Conservation (phyloP, 1,140 invertebrate species). For the Pogonomyrmex californicus region DNA sequence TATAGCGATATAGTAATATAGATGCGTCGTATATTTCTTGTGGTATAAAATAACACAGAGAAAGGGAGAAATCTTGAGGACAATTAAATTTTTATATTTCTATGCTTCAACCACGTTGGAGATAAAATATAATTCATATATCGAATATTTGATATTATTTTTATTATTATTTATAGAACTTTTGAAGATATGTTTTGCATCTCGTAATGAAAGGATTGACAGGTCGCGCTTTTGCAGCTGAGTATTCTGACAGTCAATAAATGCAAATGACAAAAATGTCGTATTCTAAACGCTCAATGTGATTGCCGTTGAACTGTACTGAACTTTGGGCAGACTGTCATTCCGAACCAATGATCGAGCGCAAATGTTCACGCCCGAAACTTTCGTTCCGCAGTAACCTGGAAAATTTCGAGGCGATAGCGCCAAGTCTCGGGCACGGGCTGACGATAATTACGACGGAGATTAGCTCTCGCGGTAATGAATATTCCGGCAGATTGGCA, state of each 20-base stretch:
- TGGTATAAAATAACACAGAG: not conserved
- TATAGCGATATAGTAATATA: not conserved
- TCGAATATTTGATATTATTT: not conserved
- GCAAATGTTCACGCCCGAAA: constrained; percentile 50
- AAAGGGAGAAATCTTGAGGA: not conserved
- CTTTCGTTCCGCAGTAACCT: constrained; percentile 18
- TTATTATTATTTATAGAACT: not conserved
- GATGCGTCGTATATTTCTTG: not conserved
- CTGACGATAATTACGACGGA: constrained; percentile 66
- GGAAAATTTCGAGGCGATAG: constrained; percentile 46
- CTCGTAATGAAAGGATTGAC: not conserved
- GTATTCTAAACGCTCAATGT: constrained; percentile 5
- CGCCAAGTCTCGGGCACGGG: constrained; percentile 27
- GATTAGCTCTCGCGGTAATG: constrained; percentile 72
- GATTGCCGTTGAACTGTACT: not conserved
- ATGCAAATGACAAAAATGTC: not conserved
- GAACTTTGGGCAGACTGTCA: constrained; percentile 9
- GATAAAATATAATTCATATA: not conserved
- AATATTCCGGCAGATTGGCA: constrained; percentile 73
- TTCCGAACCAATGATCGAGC: constrained; percentile 13
- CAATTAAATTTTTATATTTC: not conserved
- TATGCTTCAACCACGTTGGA: not conserved
- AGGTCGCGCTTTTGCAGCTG: not conserved
- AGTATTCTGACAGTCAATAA: not conserved
- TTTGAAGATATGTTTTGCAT: not conserved